phyloP scores from a whole-genome alignment of 2,888 invertebrate species.

The Xestia c-nigrum region DNA sequence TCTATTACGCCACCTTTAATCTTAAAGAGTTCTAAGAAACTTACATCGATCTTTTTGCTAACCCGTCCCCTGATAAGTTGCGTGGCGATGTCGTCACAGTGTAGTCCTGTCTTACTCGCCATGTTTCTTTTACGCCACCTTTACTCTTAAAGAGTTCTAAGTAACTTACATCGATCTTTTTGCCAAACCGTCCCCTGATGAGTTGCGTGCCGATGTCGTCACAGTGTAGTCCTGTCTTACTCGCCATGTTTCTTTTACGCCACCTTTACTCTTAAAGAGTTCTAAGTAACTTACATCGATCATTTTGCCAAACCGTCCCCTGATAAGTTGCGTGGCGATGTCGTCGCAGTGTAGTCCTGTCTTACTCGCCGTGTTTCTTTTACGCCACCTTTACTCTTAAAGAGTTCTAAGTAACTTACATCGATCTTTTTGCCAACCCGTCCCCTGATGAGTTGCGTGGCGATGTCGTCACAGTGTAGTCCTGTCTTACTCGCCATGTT shows the following conservation, averaged over 20 bases:
- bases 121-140: background rate
- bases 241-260: background rate
- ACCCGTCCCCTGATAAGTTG: constrained; percentile 92
- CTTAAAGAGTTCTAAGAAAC: background rate
- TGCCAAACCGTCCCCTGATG: constrained; percentile 92
- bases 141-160: background rate
- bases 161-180: constrained; percentile 91
- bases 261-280: background rate
- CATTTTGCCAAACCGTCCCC: constrained; percentile 92
- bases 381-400: background rate
- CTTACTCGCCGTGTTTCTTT: constrained; percentile 51
- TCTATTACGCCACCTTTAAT: background rate
- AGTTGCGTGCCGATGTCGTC: constrained; percentile 94
- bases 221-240: constrained; percentile 89
- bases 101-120: constrained; percentile 82
- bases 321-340: constrained; percentile 93
- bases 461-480: constrained; percentile 92
- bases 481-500: constrained; percentile 79
- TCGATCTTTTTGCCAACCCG: constrained; percentile 93
- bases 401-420: constrained; percentile 78
- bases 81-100: constrained; percentile 93
- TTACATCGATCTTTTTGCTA: constrained; percentile 93
- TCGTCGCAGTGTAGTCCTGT: constrained; percentile 91
- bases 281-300: constrained; percentile 89
- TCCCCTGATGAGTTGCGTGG: constrained; percentile 92